phyloP scores from a whole-genome alignment of 2,888 invertebrate species.

The Trichogramma evanescens region DNA sequence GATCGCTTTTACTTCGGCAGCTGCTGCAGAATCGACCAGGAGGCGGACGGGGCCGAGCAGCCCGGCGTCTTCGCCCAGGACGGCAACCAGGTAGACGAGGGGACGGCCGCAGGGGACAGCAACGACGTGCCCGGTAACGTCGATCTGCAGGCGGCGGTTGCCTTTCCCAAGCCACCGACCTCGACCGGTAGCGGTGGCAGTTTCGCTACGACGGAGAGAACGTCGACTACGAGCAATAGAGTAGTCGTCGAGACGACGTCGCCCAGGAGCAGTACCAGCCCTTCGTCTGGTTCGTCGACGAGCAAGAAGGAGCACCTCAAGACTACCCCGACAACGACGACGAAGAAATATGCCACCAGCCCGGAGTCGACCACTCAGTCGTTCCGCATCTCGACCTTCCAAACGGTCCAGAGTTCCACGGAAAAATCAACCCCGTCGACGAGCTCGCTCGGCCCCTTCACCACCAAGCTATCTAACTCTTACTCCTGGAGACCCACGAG shows the following conservation, averaged over 20 bases:
- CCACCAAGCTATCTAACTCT: too few species aligned
- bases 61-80: constrained; percentile 53
- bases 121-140: constrained; percentile 35
- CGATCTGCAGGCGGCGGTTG: constrained; percentile 25
- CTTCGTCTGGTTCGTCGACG: background rate
- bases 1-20: constrained; percentile 91
- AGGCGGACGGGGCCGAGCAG: constrained; percentile 50
- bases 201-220: constrained; percentile 24
- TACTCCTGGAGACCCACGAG: too few species aligned
- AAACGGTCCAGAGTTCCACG: constrained; percentile 55
- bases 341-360: constrained; percentile 7
- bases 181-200: constrained; percentile 27
- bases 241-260: background rate
- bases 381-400: constrained; percentile 60
- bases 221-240: constrained; percentile 28
- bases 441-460: background rate
- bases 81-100: constrained; percentile 58
- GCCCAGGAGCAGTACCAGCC: constrained; percentile 13
- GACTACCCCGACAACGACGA: constrained; percentile 21
- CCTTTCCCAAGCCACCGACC: constrained; percentile 22
- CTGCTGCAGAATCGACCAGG: constrained; percentile 69
- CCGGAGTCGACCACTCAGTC: constrained; percentile 22
- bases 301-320: constrained; percentile 21
- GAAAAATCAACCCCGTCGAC: constrained; percentile 24
- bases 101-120: constrained; percentile 36